Evolutionary conservation across 2,888 invertebrate genomes (phyloP).

Genomic region (Venustoraphidia nigricollis): DNA sequence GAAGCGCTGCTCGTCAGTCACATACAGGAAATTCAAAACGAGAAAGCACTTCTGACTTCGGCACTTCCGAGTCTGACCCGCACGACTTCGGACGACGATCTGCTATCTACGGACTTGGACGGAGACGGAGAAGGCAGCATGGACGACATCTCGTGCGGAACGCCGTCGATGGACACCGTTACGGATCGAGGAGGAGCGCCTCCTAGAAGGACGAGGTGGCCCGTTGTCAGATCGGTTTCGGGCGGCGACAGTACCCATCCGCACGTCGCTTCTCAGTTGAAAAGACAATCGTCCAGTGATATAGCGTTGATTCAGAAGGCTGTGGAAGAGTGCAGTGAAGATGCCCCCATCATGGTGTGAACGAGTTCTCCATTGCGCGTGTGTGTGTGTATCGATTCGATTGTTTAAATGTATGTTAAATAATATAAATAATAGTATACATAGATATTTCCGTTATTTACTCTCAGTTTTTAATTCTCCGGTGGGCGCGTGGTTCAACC

Average conservation of each 20-base stretch:
- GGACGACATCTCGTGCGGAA: slow-evolving; percentile 37
- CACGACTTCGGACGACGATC: slow-evolving; percentile 77
- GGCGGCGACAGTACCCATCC: slow-evolving; percentile 18
- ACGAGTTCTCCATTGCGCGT: neutral
- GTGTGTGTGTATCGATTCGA: too few species aligned
- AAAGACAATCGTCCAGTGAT: slow-evolving; percentile 28
- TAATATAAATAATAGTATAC: too few species aligned
- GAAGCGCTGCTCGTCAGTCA: slow-evolving; percentile 61
- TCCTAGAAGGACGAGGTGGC: slow-evolving; percentile 18
- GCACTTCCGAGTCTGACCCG: slow-evolving; percentile 67
- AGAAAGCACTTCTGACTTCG: slow-evolving; percentile 65
- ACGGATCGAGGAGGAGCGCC: neutral
- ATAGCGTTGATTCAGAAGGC: slow-evolving; percentile 21
- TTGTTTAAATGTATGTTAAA: too few species aligned
- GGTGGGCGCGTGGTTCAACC: too few species aligned
- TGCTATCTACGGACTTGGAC: slow-evolving; percentile 65
- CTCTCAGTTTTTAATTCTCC: too few species aligned
- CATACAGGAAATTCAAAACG: slow-evolving; percentile 67
- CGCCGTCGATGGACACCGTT: slow-evolving; percentile 13
- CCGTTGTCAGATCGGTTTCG: slow-evolving; percentile 26
- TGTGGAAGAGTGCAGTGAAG: slow-evolving; percentile 26
- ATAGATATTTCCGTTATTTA: too few species aligned
- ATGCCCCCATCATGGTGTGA: slow-evolving; percentile 30
- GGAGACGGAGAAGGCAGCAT: slow-evolving; percentile 46
- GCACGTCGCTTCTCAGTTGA: slow-evolving; percentile 19